Evolutionary conservation across 2,113 vertebrate genomes (phyloP).

Genomic region (Larimichthys polyactis): DNA sequence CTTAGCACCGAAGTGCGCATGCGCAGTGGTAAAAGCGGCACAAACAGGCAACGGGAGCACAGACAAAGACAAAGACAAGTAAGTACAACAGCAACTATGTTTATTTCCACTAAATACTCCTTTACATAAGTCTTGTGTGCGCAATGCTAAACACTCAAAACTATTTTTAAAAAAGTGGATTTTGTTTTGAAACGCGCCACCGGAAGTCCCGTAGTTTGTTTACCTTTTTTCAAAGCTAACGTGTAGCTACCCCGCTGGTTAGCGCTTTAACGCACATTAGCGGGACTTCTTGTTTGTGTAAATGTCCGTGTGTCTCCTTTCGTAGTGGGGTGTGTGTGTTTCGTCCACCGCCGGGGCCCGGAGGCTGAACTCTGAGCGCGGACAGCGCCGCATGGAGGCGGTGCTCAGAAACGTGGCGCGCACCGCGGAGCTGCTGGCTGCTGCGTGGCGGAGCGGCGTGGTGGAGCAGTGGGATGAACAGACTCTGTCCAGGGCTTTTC

Average conservation of each 20-base stretch:
- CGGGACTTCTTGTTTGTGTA: neutral
- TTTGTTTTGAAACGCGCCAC: conserved; percentile 26
- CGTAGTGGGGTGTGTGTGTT: neutral
- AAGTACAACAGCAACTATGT: conserved; percentile 7
- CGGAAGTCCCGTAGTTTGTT: conserved; percentile 21
- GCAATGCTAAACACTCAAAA: neutral
- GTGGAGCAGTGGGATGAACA: conserved; percentile 85
- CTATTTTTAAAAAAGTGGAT: neutral
- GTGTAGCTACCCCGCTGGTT: conserved; percentile 5
- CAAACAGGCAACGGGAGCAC: neutral
- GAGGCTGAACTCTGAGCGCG: conserved; percentile 8
- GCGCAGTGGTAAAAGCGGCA: conserved; percentile 33
- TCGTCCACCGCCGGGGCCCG: neutral
- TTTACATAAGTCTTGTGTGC: too few relatives aligned
- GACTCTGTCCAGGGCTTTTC: conserved; percentile 83
- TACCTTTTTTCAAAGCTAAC: neutral
- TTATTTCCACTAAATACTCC: neutral
- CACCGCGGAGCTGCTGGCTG: conserved; percentile 83
- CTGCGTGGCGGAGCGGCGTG: conserved; percentile 72
- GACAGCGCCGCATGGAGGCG: conserved; percentile 81
- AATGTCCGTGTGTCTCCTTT: neutral
- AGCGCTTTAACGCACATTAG: too few relatives aligned
- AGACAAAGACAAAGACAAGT: conserved; percentile 27
- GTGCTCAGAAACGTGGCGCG: conserved; percentile 77
- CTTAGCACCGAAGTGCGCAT: neutral